These are phyloP conservation scores for Cavia porcellus DNA, from an alignment of 2,113 vertebrate genomes.

Conservation along the genomic window DNA sequence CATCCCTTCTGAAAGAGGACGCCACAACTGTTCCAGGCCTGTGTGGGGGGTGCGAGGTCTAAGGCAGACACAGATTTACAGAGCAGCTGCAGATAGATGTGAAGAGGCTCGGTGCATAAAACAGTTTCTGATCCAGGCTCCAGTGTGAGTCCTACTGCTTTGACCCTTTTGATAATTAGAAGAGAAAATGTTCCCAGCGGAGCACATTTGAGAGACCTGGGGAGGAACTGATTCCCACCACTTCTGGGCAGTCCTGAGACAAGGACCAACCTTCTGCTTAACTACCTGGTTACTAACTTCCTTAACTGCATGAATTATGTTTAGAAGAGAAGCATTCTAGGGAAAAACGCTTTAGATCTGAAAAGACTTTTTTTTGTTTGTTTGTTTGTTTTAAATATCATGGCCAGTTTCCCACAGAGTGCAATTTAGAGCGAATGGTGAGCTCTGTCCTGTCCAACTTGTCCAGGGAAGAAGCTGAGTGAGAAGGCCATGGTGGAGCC, in stretches of 20 bases:
- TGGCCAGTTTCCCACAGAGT: constrained; percentile 83
- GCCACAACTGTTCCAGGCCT: not conserved
- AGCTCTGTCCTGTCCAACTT: constrained; percentile 77
- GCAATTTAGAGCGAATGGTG: constrained; percentile 79
- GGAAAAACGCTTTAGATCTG: not conserved
- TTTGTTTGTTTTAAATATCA: not conserved
- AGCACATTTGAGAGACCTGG: not conserved
- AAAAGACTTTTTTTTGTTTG: not conserved
- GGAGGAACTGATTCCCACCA: not conserved
- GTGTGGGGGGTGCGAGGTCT: fast-evolving
- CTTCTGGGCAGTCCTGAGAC: not conserved
- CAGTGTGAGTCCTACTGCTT: not conserved
- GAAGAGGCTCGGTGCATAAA: not conserved
- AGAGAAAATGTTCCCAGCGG: not conserved
- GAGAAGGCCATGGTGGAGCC: not conserved
- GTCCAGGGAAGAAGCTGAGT: constrained; percentile 52
- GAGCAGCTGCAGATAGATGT: not conserved
- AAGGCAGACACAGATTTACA: not conserved
- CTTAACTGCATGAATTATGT: not conserved
- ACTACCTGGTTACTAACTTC: not conserved
- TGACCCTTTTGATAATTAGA: not conserved
- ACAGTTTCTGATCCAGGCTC: not conserved
- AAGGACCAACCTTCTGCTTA: not conserved
- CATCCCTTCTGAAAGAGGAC: fast-evolving
- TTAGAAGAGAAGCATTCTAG: not conserved